Evolutionary conservation across 2,888 invertebrate genomes (phyloP), one percentile per base, ranked within the genome.

Genomic region (Azorinus chamasolen): DNA sequence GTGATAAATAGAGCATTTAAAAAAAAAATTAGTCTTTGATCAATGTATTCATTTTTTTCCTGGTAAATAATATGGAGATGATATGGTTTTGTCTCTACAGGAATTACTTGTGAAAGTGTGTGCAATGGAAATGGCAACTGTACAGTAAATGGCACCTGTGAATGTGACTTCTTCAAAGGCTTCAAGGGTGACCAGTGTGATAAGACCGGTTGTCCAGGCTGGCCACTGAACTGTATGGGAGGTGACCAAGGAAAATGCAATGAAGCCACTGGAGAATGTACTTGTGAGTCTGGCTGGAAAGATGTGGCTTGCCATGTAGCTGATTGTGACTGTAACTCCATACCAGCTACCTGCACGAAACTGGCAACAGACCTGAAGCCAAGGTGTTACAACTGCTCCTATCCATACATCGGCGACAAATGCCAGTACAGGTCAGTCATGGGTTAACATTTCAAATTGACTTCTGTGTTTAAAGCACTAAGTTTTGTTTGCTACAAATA

Each of bases 131-230:
- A 85, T 51, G 89, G 89, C 5, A 18, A 18, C 25, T 89, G 89
- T 78, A 74, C 81, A 20, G 27, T 16, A 5, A 20, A 72, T n/a
- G 86, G 83, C 6, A 53, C 58, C 6, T 89, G 89, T 55, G 55
- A 70, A n/a, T 89, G 89, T 77, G 68, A 87, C 69, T 85, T 83
- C 68, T 76, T 73, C 58, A 55, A 69, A 16, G 87, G 85, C 39
- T 88, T 65, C 65, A 85, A 84, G 41, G 88, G 89, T 1, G 77
- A 62, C 2, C 70, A 64, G 37, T 89, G 89, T 76, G 71, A 84
- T 12, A 22, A 66, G n/a, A 80, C 69, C 12, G 82, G 83, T 2
- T 89, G 89, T 62, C 87, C 88, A 10, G 89, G 89, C 8, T 88
- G 88, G 87, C 89, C 89, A 10, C 46, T 72, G 32, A 74, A 81